A percentile compares a stretch with the other conserved stretches of the same genome.
These are phyloP conservation scores for Aporophyla nigra DNA, from an alignment of 2,888 invertebrate genomes.

Conservation along the genomic window DNA sequence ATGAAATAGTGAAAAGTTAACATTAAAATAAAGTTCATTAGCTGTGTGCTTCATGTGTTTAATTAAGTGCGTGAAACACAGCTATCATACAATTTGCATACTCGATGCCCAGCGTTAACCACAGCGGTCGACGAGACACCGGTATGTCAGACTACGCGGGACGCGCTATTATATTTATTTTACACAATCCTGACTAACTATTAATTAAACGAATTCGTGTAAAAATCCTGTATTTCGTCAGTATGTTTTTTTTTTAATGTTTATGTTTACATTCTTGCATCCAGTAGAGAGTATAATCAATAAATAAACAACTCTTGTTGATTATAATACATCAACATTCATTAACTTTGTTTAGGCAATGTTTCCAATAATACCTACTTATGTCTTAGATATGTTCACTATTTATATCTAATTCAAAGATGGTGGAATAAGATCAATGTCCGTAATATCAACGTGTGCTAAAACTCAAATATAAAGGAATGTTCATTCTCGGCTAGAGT, in stretches of 20 bases:
- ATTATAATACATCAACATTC: background rate
- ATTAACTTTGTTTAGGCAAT: background rate
- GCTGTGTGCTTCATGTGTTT: slow-evolving; percentile 63
- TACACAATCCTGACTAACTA: slow-evolving; percentile 13
- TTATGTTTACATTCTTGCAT: background rate
- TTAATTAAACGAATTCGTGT: slow-evolving; percentile 2
- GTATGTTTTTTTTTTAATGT: background rate
- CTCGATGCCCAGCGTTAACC: slow-evolving; percentile 54
- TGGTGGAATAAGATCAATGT: slow-evolving; percentile 18
- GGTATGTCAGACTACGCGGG: slow-evolving; percentile 46
- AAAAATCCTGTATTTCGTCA: background rate
- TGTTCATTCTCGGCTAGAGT: slow-evolving; percentile 72
- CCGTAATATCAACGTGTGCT: slow-evolving; percentile 9
- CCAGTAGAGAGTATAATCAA: background rate
- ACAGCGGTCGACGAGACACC: slow-evolving; percentile 48
- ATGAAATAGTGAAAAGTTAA: slow-evolving; percentile 59
- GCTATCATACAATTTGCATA: slow-evolving; percentile 64
- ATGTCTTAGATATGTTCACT: background rate
- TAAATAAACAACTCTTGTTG: background rate
- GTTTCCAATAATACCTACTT: background rate
- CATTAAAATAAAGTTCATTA: slow-evolving; percentile 50
- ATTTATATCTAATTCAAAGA: slow-evolving; percentile 12
- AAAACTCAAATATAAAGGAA: slow-evolving; percentile 58
- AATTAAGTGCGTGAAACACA: slow-evolving; percentile 66
- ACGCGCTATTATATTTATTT: slow-evolving; percentile 43